Evolutionary conservation across 2,113 vertebrate genomes (phyloP), one percentile per base, ranked within the genome.

Genomic region (Bostrychus sinensis): DNA sequence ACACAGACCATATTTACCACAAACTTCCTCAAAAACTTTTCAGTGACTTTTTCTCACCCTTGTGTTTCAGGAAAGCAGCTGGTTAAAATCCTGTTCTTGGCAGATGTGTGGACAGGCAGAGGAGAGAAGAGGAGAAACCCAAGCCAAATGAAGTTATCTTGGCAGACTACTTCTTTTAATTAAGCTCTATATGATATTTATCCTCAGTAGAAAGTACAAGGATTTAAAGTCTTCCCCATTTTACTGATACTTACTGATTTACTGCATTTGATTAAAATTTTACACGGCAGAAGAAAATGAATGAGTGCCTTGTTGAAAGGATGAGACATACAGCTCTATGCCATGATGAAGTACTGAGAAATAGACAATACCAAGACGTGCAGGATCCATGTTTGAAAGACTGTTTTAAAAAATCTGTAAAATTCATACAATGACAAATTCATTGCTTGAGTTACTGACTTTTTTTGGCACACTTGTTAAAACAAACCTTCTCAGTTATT

Each of bases 1-100:
- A 54, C 70, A 58, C 17, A 13, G 56, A 68, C 37, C 17, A 45
- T 73, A 39, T 38, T 36, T 23, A 56, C 2, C 17, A 30, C 45
- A 5, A 48, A 26, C 2, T 3, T 12, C 7, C 13, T 65, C 23
- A 30, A 34, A 14, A 16, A n/a, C 46, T 2, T 57, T 63, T 60
- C 25, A 34, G 53, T 17, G 60, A 69, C 55, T 1, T 2, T 19
- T 61, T 61, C 34, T 30, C 60, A 58, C 62, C 17, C 3, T 1
- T 17, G 56, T 23, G 46, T 63, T 37, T 38, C 23, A 25, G 26
- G 58, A 41, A 56, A 65, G 30, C 45, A 14, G 46, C 41, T 41
- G 41, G 56, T 62, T 32, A 4, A 54, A 43, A 55, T 65, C 64
- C 9, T 0, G 1, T 62, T 56, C 41, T 19, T 59, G 56, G 23